Percentiles rank a stretch among this genome's conserved stretches.
These are phyloP conservation scores for Perca schrenkii DNA, from an alignment of 2,113 vertebrate genomes.

Conservation along the genomic window DNA sequence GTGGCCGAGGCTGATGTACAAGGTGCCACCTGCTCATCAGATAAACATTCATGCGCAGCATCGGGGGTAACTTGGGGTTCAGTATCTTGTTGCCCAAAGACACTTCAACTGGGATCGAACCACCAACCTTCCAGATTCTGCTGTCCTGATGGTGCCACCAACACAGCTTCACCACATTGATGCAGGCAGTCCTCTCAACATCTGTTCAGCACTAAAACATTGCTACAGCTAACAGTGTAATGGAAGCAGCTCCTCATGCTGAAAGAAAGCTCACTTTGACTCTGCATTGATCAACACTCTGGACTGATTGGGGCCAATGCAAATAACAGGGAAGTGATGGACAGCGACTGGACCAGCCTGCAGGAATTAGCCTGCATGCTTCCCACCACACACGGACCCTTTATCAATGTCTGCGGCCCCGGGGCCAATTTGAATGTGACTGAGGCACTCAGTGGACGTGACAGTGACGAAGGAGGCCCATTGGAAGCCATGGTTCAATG, in stretches of 20 bases:
- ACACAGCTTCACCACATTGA: not conserved
- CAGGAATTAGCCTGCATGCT: conserved; percentile 58
- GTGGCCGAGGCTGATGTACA: too few species aligned
- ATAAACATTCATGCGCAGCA: too few species aligned
- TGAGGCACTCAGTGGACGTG: conserved; percentile 73
- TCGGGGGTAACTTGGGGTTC: too few species aligned
- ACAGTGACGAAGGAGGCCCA: conserved; percentile 78
- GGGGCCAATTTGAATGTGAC: conserved; percentile 73
- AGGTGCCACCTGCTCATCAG: too few species aligned
- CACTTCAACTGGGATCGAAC: too few species aligned
- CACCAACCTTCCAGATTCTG: too few species aligned
- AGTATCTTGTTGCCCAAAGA: too few species aligned
- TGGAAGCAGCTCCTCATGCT: conserved; percentile 67
- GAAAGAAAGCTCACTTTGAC: conserved; percentile 74
- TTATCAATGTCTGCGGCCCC: conserved; percentile 75
- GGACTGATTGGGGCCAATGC: conserved; percentile 70
- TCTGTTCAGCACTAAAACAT: conserved; percentile 3
- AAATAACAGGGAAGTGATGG: conserved; percentile 70
- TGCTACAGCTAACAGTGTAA: conserved; percentile 43
- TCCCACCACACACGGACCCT: conserved; percentile 57
- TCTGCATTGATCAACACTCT: conserved; percentile 76
- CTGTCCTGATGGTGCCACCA: not conserved
- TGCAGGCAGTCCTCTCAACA: not conserved
- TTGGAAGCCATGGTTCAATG: conserved; percentile 74
- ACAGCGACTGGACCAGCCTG: conserved; percentile 60